Evolutionary conservation across 2,888 invertebrate species (phyloP).

Genomic region (Agonopterix alstromeriana): DNA sequence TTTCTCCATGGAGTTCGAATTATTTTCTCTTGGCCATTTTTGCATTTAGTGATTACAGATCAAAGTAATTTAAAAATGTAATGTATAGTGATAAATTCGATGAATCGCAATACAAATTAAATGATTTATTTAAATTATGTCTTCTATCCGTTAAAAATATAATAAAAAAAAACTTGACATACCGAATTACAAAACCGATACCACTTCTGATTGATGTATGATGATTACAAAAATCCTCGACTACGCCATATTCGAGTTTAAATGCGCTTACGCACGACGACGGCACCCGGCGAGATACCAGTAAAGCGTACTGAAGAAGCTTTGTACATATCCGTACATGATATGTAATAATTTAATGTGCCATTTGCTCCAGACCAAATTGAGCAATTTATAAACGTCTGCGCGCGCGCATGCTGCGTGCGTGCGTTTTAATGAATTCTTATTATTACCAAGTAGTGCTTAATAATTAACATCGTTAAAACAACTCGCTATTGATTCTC

Average conservation of each 20-base stretch:
- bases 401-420: conserved; percentile 27
- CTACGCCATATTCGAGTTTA: too few species aligned
- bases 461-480: conserved; percentile 33
- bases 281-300: conserved; percentile 35
- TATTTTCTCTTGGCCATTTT: too few species aligned
- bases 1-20: too few species aligned
- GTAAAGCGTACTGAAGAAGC: conserved; percentile 55
- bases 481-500: not conserved
- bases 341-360: conserved; percentile 61
- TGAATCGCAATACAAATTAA: too few species aligned
- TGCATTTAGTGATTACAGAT: too few species aligned
- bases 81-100: too few species aligned
- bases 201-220: not conserved
- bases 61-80: too few species aligned
- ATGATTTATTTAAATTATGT: too few species aligned
- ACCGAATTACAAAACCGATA: not conserved
- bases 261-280: not conserved
- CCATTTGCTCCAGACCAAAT: conserved; percentile 57
- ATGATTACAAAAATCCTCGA: not conserved
- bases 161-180: too few species aligned
- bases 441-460: conserved; percentile 31
- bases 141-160: too few species aligned
- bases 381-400: conserved; percentile 67
- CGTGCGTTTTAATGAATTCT: conserved; percentile 29
- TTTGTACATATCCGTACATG: conserved; percentile 9